Conservation (phyloP, 2,888 invertebrate species). For the Gibbula magus region DNA sequence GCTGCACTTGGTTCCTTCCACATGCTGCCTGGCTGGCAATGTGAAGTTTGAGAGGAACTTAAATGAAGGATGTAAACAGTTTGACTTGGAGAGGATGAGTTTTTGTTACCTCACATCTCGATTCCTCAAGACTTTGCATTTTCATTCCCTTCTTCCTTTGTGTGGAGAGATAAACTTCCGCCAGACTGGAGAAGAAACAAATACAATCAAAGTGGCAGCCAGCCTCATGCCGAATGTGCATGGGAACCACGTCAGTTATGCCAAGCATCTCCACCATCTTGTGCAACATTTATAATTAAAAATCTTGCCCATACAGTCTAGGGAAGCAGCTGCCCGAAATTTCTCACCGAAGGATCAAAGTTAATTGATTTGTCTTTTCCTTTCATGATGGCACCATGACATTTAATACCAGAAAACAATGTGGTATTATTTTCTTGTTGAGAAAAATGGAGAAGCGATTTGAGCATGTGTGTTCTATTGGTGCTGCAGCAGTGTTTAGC, state of each 20-base stretch:
- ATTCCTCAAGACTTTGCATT: background rate
- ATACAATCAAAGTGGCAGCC: background rate
- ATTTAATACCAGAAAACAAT: background rate
- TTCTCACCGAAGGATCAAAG: background rate
- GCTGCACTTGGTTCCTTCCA: background rate
- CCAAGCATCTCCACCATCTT: background rate
- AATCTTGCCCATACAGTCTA: background rate
- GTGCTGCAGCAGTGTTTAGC: background rate
- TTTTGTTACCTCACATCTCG: background rate
- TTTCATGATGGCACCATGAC: background rate
- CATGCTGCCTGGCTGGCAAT: background rate
- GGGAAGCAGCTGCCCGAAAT: background rate
- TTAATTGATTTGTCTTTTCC: background rate
- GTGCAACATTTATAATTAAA: background rate
- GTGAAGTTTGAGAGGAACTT: constrained; percentile 2
- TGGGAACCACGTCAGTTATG: background rate
- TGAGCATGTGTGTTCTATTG: background rate
- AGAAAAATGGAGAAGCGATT: background rate
- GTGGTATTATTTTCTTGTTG: background rate
- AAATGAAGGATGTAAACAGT: constrained; percentile 13
- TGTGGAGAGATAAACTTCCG: background rate
- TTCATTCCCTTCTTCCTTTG: background rate
- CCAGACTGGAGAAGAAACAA: background rate
- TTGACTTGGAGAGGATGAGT: background rate
- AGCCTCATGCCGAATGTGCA: background rate